Evolutionary conservation across 2,797 vertebrate genomes (phyloP).

Genomic region (Gymnodraco acuticeps): DNA sequence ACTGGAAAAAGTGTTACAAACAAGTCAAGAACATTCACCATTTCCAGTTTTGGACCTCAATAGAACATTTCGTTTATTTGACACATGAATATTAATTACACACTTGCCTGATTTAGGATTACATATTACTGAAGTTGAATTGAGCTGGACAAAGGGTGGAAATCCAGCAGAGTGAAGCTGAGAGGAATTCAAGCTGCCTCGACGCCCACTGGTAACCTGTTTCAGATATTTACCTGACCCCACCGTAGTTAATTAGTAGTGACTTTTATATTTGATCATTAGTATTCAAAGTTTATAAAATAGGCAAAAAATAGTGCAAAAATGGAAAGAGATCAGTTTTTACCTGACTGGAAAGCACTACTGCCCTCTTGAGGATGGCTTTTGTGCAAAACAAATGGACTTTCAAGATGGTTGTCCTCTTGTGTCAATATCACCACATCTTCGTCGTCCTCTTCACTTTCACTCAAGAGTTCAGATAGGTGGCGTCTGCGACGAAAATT

Average conservation of each 20-base stretch:
- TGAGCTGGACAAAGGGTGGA: constrained; percentile 65
- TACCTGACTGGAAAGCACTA: constrained; percentile 87
- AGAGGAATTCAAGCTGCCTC: constrained; percentile 69
- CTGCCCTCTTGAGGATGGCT: constrained; percentile 71
- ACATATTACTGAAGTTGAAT: constrained; percentile 77
- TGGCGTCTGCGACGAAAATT: constrained; percentile 87
- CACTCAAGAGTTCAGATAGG: constrained; percentile 86
- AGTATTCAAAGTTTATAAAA: background rate
- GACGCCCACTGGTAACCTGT: constrained; percentile 35
- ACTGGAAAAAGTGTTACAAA: constrained; percentile 74
- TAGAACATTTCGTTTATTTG: background rate
- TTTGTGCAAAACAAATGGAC: constrained; percentile 87
- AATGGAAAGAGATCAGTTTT: constrained; percentile 6
- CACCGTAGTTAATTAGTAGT: constrained; percentile 63
- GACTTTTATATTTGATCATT: background rate
- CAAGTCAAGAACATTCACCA: background rate
- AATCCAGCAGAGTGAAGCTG: constrained; percentile 55
- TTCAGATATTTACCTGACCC: constrained; percentile 83
- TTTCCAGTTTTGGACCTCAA: background rate
- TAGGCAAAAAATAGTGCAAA: background rate
- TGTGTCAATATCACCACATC: constrained; percentile 41
- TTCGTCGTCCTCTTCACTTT: constrained; percentile 67
- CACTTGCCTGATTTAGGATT: constrained; percentile 91
- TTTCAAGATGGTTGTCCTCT: constrained; percentile 83
- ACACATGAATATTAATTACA: background rate